These are phyloP conservation scores for Spodoptera frugiperda DNA, from an alignment of 1,140 invertebrate genomes.

Conservation along the genomic window DNA sequence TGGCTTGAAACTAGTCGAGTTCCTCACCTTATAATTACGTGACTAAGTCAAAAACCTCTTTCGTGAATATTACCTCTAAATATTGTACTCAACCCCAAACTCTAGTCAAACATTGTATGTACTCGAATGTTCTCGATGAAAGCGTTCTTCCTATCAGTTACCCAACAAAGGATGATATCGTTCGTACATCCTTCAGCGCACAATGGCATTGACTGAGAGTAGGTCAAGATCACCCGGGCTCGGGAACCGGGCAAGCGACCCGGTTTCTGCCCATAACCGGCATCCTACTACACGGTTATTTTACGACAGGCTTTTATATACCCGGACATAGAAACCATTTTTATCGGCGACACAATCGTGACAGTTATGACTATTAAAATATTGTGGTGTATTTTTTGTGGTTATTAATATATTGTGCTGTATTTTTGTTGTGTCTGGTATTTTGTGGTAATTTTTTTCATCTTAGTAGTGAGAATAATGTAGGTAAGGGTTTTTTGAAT, in stretches of 20 bases:
- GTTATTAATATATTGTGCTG: no score
- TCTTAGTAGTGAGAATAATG: no score
- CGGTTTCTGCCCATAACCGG: conserved; percentile 14
- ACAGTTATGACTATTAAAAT: background rate
- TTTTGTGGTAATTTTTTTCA: background rate
- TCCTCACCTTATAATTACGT: no score
- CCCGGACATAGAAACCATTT: background rate
- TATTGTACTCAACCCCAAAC: no score
- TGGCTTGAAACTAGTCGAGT: no score
- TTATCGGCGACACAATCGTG: background rate
- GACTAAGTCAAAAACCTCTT: no score
- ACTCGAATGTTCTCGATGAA: conserved; percentile 1
- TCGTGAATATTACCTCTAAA: background rate
- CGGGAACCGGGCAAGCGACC: conserved; percentile 10
- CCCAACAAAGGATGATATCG: background rate
- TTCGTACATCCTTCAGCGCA: conserved; percentile 6
- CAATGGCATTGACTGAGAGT: conserved; percentile 26
- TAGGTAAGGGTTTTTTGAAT: no score
- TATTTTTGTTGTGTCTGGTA: no score
- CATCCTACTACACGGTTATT: background rate
- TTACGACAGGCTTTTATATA: conserved; percentile 6
- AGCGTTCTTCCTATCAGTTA: background rate
- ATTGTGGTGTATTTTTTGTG: no score
- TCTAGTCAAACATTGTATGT: background rate
- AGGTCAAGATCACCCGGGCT: conserved; percentile 26